Conservation (phyloP, 2,797 vertebrate species). For the Aselliscus stoliczkanus region DNA sequence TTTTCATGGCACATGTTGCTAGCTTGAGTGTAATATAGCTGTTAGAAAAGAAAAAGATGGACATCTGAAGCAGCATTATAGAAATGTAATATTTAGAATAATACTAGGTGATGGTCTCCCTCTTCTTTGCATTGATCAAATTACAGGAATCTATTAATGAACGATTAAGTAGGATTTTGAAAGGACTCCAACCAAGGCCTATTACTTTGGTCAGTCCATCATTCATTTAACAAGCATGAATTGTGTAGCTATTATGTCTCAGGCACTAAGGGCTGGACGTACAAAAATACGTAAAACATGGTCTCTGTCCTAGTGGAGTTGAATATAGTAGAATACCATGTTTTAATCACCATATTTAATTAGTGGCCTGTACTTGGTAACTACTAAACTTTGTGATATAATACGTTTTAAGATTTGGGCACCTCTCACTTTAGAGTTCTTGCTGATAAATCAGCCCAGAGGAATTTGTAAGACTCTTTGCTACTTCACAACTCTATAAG, state of each 20-base stretch:
- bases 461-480: neutral
- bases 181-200: neutral
- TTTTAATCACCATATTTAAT: neutral
- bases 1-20: neutral
- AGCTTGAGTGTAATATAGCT: neutral
- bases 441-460: neutral
- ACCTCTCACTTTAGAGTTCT: neutral
- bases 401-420: neutral
- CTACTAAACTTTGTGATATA: neutral
- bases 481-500: neutral
- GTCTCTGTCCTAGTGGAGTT: neutral
- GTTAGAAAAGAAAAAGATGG: neutral
- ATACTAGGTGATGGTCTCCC: neutral
- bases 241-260: neutral
- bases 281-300: neutral
- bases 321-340: neutral
- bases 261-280: neutral
- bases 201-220: neutral
- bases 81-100: neutral
- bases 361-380: neutral
- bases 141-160: neutral
- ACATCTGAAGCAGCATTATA: neutral
- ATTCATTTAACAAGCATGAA: neutral
- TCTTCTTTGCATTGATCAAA: neutral
- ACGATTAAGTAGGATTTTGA: neutral